phyloP scores from a whole-genome alignment of 2,113 vertebrate genomes.

The Nothocercus nigrocapillus region DNA sequence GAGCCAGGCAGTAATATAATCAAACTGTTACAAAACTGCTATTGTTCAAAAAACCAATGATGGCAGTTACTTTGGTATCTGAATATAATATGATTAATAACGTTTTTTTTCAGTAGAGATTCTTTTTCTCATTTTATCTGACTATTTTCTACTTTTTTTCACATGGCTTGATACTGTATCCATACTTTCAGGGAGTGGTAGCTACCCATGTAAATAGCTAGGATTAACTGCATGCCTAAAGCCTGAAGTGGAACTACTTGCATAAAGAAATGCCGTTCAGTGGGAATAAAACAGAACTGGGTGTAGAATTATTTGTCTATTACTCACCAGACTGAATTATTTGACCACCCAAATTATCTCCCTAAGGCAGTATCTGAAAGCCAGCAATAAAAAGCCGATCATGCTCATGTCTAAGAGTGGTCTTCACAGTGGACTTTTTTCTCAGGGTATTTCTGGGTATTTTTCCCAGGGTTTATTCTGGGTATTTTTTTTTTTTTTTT shows the following conservation, averaged over 20 bases:
- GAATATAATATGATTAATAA: neutral
- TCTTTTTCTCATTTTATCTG: neutral
- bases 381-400: neutral
- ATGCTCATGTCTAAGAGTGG: neutral
- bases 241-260: constrained; percentile 27
- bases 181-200: constrained; percentile 36
- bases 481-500: too few species aligned
- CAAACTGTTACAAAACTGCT: neutral
- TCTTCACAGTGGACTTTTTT: neutral
- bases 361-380: constrained; percentile 35
- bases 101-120: neutral
- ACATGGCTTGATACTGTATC: neutral
- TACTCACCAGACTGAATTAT: constrained; percentile 52
- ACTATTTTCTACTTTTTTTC: neutral
- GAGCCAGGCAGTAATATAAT: neutral
- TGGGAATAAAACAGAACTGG: constrained; percentile 48
- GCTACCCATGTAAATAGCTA: constrained; percentile 5
- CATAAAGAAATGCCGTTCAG: constrained; percentile 24
- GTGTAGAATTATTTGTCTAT: constrained; percentile 66
- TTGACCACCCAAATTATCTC: constrained; percentile 61
- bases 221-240: constrained; percentile 55
- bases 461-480: neutral
- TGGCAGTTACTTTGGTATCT: neutral
- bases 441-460: neutral
- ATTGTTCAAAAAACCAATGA: neutral